Base-by-base conservation (phyloP, 1,140 invertebrate species). In the Meloidogyne floridensis region DNA sequence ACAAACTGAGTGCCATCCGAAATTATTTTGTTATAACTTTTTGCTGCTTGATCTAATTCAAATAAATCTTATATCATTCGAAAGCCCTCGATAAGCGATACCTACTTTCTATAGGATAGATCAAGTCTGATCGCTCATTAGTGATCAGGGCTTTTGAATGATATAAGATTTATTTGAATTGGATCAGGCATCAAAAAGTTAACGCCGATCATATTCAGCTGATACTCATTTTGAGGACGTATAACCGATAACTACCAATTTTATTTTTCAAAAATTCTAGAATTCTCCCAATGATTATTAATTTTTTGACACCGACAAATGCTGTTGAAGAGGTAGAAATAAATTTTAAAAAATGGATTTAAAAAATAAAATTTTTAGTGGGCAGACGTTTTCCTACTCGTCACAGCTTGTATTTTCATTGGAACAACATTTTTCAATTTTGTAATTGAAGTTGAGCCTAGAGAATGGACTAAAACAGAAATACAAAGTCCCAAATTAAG, bases 371-470 rank as follows among this genome's bases (percentile, higher is more conserved):
- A n/a, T 65, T 65, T 65, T 65, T 65, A 65, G 59, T 65, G 59
- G 59, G 59, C 59, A 65, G 59, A 65, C n/a, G 4, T 65, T n/a
- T 81, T 81, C 73, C 5, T 78, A 20, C 4, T 76, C 18, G n/a
- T 71, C 6, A 75, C 73, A 15, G 43, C 65, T 13, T 15, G 18
- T 32, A 56, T 81, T 53, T 42, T 70, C 43, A 43, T 81, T 56
- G 47, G 42, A 9, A 81, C 80, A 65, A 76, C 79, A n/a, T 80
- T 70, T 18, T 81, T 81, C n/a, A 59, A 81, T 53, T 32, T 20
- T 71, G 79, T 75, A 54, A 32, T 18, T 53, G 74, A 81, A 77
- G 80, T 71, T 18, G 15, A 43, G 69, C 80, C 54, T 18, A 75
- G 80, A 47, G 47, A 75, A 42, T 81, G 80, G 80, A 59, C 80